Base-by-base conservation (phyloP, 2,113 vertebrate genomes). In the Strigops habroptila region DNA sequence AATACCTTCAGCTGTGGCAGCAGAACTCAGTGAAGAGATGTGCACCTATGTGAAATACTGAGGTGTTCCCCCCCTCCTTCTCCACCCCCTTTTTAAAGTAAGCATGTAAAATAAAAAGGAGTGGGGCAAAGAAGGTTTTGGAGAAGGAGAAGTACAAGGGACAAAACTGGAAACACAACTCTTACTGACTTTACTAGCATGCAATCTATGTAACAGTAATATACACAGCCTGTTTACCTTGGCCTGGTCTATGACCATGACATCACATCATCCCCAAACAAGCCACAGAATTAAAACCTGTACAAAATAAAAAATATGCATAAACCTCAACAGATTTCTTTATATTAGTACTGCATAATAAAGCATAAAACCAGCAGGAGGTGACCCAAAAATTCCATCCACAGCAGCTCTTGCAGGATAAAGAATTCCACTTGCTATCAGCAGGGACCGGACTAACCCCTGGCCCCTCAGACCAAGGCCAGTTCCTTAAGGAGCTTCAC, bases 141-240 rank as follows among this genome's bases (percentile, higher is more conserved):
- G 28, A 75, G 57, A 81, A 84, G 75, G 17, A 91, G 88, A 86
- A 89, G 69, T 93, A 97, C 77, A 75, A 90, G 59, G 70, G 82
- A 95, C 86, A 96, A 94, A 97, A 94, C 59, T 88, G 86, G 90
- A 96, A 97, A 96, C 95, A 95, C 63, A 96, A 87, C 82, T 96
- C 94, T 96, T 96, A 97, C 91, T 89, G 93, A 97, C 93, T 97
- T 97, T 82, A 97, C 95, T 89, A 96, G 97, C 98, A 98, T 98
- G 98, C 98, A 98, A 93, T 87, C 98, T 98, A 97, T 91, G 91
- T 94, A 97, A 97, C 97, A 97, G 84, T 97, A 98, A 85, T 97
- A 96, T 95, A 98, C 94, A 97, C 93, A 97, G 96, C 96, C 96
- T 92, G 85, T 95, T 97, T 92, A 96, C 85, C 96, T 84, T 96